These are phyloP conservation scores for Ancistrus triradiatus DNA, from an alignment of 2,113 vertebrate species.

Conservation along the genomic window DNA sequence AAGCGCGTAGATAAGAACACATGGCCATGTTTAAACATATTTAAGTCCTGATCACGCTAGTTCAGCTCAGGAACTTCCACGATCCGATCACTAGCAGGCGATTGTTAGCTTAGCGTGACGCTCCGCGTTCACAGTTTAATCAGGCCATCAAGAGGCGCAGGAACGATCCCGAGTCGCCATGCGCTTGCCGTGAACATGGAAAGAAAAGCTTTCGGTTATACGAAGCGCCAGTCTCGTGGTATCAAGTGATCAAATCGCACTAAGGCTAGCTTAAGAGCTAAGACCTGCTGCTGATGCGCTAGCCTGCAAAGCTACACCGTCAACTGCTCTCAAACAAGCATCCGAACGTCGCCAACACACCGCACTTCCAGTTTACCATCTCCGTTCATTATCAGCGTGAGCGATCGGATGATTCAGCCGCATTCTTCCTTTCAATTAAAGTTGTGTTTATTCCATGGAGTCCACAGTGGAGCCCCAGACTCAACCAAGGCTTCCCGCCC, in stretches of 20 bases:
- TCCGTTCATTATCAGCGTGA: no score
- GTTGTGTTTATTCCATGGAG: slow-evolving; percentile 27
- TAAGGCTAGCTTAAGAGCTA: slow-evolving; percentile 46
- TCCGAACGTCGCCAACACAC: no score
- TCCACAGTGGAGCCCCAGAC: slow-evolving; percentile 43
- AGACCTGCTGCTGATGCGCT: slow-evolving; percentile 42
- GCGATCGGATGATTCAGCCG: neutral
- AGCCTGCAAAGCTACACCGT: slow-evolving; percentile 40
- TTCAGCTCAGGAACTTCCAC: neutral
- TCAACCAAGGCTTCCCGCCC: slow-evolving; percentile 60
- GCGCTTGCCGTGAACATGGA: neutral
- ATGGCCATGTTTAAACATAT: neutral
- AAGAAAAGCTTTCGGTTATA: no score
- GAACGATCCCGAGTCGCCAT: slow-evolving; percentile 3
- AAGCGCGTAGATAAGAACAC: neutral
- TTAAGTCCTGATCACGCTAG: neutral
- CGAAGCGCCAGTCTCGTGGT: no score
- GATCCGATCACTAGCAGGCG: neutral
- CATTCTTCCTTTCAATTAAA: slow-evolving; percentile 11
- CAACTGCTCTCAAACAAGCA: slow-evolving; percentile 12
- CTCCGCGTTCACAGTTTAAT: neutral
- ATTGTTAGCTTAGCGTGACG: slow-evolving; percentile 39
- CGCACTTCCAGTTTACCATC: no score
- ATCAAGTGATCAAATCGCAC: neutral
- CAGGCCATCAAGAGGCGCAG: neutral